Base-by-base conservation (phyloP, 2,113 vertebrate genomes). In the Otis tarda region DNA sequence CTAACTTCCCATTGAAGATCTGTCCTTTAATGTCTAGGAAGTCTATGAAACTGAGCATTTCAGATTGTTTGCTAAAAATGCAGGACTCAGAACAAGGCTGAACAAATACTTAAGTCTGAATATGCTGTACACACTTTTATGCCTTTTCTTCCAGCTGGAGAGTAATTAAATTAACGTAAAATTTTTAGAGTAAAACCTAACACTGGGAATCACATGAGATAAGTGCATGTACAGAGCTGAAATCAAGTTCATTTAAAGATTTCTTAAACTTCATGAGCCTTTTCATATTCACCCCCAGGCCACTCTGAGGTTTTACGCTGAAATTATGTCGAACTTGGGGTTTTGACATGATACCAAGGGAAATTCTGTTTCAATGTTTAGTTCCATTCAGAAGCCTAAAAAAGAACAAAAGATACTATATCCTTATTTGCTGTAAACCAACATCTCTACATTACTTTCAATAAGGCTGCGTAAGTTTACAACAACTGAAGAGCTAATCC, bases 401-500 rank as follows among this genome's bases (percentile, higher is more conserved):
- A 56, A 28, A 30, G 47, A 61, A n/a, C n/a, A 50, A 76, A 28
- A 30, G 21, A 7, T 3, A 37, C 18, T 3, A 0, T n/a, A 61
- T 91, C 20, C 14, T 69, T 81, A 67, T 83, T 75, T 90, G 20
- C 35, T 84, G 43, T 65, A 79, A 92, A 76, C 35, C 49, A 92
- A 30, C 33, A 74, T 92, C 79, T 81, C 43, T 43, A 9, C 43
- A 37, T 64, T 64, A 23, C 61, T 78, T 92, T 87, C 74, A 87
- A 13, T 43, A 84, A 75, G 41, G 17, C 57, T 87, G 31, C 10
- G 1, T 60, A 73, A 86, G 52, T 63, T 95, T 94, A 73, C 45
- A 90, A 52, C 59, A 59, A 81, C 80, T 87, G 70, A 92, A 87
- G 80, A 87, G 41, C 80, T 93, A 94, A 95, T 94, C 89, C 74